A percentile compares a stretch with the other conserved stretches of the same genome.
These are phyloP conservation scores for Astreopora myriophthalma DNA, from an alignment of 64 coral and sea anemone species.

Conservation along the genomic window DNA sequence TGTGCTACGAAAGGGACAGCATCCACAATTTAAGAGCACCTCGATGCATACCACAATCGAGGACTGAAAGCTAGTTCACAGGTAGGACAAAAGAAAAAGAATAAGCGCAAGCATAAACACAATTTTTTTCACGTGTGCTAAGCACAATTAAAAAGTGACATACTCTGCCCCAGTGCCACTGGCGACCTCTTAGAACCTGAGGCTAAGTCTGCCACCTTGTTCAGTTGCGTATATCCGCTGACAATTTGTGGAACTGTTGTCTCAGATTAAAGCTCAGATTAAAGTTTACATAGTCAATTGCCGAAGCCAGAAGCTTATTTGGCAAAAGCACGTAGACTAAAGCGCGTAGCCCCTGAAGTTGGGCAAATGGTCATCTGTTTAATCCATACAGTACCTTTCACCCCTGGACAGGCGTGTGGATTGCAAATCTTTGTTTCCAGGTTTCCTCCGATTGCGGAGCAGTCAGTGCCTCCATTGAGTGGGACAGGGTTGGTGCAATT, in stretches of 20 bases:
- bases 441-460: slow-evolving; percentile 70
- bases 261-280: no score
- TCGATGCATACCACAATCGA: no score
- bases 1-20: no score
- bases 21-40: no score
- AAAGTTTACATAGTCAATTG: no score
- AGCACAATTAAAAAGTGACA: neutral
- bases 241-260: no score
- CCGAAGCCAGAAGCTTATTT: no score
- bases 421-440: slow-evolving; percentile 78
- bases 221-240: neutral
- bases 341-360: no score
- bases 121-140: neutral
- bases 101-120: no score
- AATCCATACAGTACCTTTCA: neutral
- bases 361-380: neutral
- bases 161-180: neutral
- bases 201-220: neutral
- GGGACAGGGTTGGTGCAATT: slow-evolving; percentile 79
- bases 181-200: neutral
- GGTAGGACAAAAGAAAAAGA: no score
- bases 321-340: no score
- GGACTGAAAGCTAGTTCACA: no score
- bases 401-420: slow-evolving; percentile 75
- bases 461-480: slow-evolving; percentile 84